Conservation (phyloP, 2,888 invertebrate species). For the Epirrita christyi region DNA sequence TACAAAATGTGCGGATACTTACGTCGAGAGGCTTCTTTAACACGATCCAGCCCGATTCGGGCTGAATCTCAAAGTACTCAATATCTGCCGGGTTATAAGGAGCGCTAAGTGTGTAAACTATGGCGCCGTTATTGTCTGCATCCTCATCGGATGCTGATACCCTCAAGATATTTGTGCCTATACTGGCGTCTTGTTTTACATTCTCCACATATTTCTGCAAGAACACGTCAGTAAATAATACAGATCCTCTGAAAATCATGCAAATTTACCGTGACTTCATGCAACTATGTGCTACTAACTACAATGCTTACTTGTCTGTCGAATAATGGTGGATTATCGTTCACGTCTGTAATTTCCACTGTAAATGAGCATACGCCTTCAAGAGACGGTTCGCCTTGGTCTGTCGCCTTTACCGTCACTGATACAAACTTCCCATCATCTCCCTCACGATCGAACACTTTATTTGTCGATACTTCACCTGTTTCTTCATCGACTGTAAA, state of each 20-base stretch:
- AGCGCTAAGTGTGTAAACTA: constrained; percentile 95
- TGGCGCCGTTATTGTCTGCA: constrained; percentile 98
- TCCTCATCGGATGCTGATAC: constrained; percentile 99
- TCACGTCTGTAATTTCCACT: constrained; percentile 98
- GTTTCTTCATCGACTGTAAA: constrained; percentile 98
- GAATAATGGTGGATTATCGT: constrained; percentile 98
- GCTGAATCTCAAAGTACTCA: constrained; percentile 98
- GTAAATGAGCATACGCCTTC: constrained; percentile 99
- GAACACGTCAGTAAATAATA: constrained; percentile 49
- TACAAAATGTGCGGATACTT: constrained; percentile 86
- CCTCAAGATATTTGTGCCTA: constrained; percentile 96
- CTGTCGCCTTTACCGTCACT: constrained; percentile 98
- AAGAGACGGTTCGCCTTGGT: constrained; percentile 98
- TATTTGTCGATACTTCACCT: constrained; percentile 97
- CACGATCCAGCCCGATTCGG: constrained; percentile 98
- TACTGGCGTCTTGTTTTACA: constrained; percentile 98
- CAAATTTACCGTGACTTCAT: constrained; percentile 55
- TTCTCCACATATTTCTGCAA: constrained; percentile 98
- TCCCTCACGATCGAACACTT: constrained; percentile 98
- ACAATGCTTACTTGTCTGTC: constrained; percentile 92
- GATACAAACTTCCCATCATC: constrained; percentile 98
- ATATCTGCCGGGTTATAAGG: constrained; percentile 95
- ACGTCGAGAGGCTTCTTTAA: constrained; percentile 97
- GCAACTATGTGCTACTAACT: constrained; percentile 50
- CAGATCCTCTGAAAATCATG: constrained; percentile 50